Evolutionary conservation across 2,888 invertebrate species (phyloP).

Genomic region (Gortyna flavago): DNA sequence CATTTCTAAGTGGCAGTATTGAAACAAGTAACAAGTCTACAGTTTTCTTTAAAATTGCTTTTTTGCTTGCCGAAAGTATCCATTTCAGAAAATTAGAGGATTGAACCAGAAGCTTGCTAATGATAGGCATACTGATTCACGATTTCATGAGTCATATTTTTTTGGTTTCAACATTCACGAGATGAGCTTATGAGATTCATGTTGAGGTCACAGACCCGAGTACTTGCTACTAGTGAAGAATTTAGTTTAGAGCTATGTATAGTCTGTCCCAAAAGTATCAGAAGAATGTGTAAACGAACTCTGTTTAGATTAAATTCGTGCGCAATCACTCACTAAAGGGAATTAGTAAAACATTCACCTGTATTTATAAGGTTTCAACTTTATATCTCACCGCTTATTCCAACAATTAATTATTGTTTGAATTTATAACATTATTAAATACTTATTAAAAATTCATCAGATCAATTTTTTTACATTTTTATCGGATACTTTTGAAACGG

Average conservation of each 20-base stretch:
- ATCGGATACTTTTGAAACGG: too few species aligned
- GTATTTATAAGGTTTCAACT: too few species aligned
- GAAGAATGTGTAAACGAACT: neutral
- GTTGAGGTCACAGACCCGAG: constrained; percentile 52
- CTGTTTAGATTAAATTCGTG: too few species aligned
- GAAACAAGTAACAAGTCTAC: constrained; percentile 2
- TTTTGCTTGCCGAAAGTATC: constrained; percentile 28
- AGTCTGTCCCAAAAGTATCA: neutral
- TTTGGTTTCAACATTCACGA: constrained; percentile 52
- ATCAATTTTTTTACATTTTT: neutral
- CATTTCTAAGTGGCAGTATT: neutral
- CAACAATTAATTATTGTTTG: too few species aligned
- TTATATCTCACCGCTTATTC: too few species aligned
- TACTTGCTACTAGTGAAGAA: neutral
- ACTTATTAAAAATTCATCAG: too few species aligned
- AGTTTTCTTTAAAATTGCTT: neutral
- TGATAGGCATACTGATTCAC: constrained; percentile 50
- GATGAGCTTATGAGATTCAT: constrained; percentile 49
- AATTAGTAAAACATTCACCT: too few species aligned
- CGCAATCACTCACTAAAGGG: too few species aligned
- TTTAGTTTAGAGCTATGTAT: too few species aligned
- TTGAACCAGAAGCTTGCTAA: constrained; percentile 49
- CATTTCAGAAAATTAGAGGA: constrained; percentile 49
- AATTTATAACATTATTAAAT: too few species aligned
- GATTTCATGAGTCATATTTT: constrained; percentile 47